Base-by-base conservation (phyloP, 2,888 invertebrate species). In the Neoaliturus tenellus region DNA sequence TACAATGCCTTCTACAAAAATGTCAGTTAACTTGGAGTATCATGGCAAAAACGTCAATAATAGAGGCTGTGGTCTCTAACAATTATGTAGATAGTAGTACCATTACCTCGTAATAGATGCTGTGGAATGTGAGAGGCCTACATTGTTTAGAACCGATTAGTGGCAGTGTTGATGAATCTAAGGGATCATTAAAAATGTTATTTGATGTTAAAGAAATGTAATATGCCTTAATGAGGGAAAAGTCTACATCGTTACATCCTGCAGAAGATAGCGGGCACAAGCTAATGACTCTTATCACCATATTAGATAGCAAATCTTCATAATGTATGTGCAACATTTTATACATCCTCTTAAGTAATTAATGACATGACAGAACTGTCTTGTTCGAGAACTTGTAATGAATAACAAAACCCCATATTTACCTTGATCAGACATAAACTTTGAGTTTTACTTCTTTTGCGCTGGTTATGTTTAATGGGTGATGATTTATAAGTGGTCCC, bases 221-320 rank as follows among this genome's bases (percentile, higher is more conserved):
- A 14, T 44, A 44, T 44, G 17, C 17, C 2, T 44, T 55, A 20
- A 6, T 20, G 55, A 55, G 55, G 23, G 20, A 28, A 31, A 62
- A 62, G 62, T 12, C 14, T 8, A 14, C 28, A 25, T 25, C 28
- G 31, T 28, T 62, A 28, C 28, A 62, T 62, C 62, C 28, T 62
- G 2, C 62, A 20, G 25, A 3, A 62, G 31, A 62, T 31, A 62
- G 62, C 4, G 62, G 28, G 62, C 62, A 62, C 62, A 62, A 62
- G 62, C 62, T 28, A 28, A 62, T 31, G 14, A 5, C 28, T 62
- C 14, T 62, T 62, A 62, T 62, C 62, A 62, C 28, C 28, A 4
- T 62, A 23, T 28, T 14, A 62, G 62, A 62, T 62, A 62, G 62
- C 62, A 28, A 62, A 28, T 62, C 28, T 62, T n/a, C n/a, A n/a